Evolutionary conservation across 1,140 invertebrate species (phyloP), one percentile per base, ranked within the genome.

Genomic region (Tetranychus cinnabarinus): DNA sequence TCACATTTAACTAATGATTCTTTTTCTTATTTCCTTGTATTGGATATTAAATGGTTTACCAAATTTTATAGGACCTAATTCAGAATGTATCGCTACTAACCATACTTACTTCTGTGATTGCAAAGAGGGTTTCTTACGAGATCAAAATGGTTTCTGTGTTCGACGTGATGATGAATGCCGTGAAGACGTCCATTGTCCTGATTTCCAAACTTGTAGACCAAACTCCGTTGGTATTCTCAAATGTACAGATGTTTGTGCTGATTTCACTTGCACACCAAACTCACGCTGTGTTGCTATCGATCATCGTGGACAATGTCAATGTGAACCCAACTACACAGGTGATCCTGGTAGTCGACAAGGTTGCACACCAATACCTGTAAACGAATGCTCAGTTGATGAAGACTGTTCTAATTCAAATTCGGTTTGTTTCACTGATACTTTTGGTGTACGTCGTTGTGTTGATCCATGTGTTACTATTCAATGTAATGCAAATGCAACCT

Each of bases 401-500:
- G 64, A 67, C 56, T 68, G 67, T 35, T 54, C 58, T 12, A 58
- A 52, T n/a, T 45, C 63, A 10, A 63, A 56, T 50, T 59, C 66
- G 31, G 58, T 56, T 8, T 64, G 66, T 39, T 46, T 58, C 15
- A 45, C 63, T n/a, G 46, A 47, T 47, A 12, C 12, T 15, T n/a
- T 15, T 12, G 65, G 65, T 46, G 42, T 62, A 8, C 58, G 61
- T 46, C 42, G 61, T 35, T 67, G 66, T 48, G 42, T 61, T 13
- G 65, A 88, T 68, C 84, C 82, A 3, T 91, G 88, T 68, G 81
- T 80, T 60, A 86, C 87, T 72, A 74, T 85, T 10, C 85, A 89
- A 67, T 90, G 88, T 69, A 87, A 86, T 23, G 85, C 86, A 1
- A 90, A 90, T 71, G 85, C 86, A 4, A 70, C 87, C 1, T 91